phyloP scores from a whole-genome alignment of 2,797 vertebrate genomes.

The Bradypodion ventrale region DNA sequence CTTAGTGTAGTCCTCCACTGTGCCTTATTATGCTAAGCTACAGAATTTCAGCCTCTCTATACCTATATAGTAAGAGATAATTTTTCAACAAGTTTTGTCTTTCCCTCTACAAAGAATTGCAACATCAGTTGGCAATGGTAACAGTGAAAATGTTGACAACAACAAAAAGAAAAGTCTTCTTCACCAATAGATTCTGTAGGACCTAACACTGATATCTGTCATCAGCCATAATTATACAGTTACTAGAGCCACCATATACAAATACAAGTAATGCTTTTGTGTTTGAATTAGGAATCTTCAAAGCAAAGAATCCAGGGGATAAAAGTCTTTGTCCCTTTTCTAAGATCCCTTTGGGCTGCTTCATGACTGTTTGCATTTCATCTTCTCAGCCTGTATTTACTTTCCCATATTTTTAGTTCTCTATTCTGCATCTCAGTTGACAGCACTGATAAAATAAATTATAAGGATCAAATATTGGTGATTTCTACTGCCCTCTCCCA shows the following conservation, averaged over 20 bases:
- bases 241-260: neutral
- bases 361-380: neutral
- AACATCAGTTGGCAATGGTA: too few relatives aligned
- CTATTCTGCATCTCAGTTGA: neutral
- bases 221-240: too few relatives aligned
- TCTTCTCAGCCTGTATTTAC: slow-evolving; percentile 8
- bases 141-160: too few relatives aligned
- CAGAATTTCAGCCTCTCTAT: too few relatives aligned
- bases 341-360: slow-evolving; percentile 26
- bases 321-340: neutral
- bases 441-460: slow-evolving; percentile 24
- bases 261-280: neutral
- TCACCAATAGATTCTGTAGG: too few relatives aligned
- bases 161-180: too few relatives aligned
- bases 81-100: too few relatives aligned
- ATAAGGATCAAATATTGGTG: slow-evolving; percentile 12
- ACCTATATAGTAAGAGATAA: too few relatives aligned
- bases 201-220: too few relatives aligned
- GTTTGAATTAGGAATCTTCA: slow-evolving; percentile 21
- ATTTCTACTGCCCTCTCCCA: neutral
- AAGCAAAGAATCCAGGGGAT: slow-evolving; percentile 23
- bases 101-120: too few relatives aligned
- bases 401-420: slow-evolving; percentile 41
- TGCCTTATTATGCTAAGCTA: too few relatives aligned
- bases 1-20: too few relatives aligned